Base-by-base conservation (phyloP, 2,113 vertebrate species). In the Sminthopsis crassicaudata region DNA sequence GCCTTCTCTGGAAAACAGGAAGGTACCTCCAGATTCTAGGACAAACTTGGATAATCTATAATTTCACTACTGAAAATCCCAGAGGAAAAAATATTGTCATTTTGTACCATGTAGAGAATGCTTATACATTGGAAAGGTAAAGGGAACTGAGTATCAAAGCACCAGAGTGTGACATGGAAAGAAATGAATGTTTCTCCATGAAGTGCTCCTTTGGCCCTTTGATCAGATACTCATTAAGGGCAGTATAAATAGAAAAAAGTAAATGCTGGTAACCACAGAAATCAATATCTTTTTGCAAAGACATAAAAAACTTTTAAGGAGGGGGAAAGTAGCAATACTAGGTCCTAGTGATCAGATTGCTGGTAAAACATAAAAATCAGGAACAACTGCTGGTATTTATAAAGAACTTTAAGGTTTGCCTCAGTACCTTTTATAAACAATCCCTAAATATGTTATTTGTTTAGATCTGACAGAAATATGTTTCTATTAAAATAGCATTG, bases 41-140 rank as follows among this genome's bases (percentile, higher is more conserved):
- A 60, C 25, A 84, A 1, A 84, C 19, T 84, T 42, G 36, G 48
- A 27, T 46, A 14, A 94, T 19, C 30, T 89, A 84, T 54, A 42
- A 0, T 30, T 19, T 95, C 30, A 51, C 46, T 76, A 84, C 27
- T 16, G 57, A 92, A 95, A 90, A 90, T 8, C n/a, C 11, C 4
- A 92, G 91, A 1, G 0, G 16, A 24, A 94, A 93, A 88, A 91
- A 92, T 57, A 22, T 3, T 94, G n/a, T 9, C 42, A 53, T 94
- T 95, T 90, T 52, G 93, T 36, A 91, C 25, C 8, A 91, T 50
- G 55, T 92, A 91, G n/a, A 51, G 90, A 46, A 57, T 53, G 57
- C 91, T 55, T 88, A 92, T 10, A 55, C 1, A 8, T 51, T 88
- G 54, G 6, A 51, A n/a, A 30, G 46, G 51, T 57, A 88, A 93